A percentile compares a stretch with the other conserved stretches of the same genome.
Conservation (phyloP, 2,113 vertebrate genomes). For the Acrocephalus kingi region DNA sequence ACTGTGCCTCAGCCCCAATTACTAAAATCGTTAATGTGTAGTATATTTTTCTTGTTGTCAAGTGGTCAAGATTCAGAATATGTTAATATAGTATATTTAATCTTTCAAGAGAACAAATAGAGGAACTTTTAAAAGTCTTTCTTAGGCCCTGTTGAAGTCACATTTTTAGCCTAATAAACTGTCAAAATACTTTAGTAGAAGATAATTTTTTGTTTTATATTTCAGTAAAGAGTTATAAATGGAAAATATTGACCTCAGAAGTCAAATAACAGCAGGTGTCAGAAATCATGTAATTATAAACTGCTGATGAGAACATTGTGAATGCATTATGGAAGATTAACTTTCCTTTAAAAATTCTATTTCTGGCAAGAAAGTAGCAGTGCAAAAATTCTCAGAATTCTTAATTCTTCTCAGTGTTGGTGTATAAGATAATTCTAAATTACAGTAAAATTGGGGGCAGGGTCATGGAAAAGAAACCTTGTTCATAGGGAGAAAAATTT, state of each 20-base stretch:
- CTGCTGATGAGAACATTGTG: background rate
- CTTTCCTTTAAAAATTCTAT: background rate
- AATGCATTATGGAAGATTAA: background rate
- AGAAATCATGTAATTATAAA: background rate
- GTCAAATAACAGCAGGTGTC: background rate
- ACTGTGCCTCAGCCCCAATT: background rate
- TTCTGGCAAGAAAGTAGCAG: background rate
- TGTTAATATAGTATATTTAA: background rate
- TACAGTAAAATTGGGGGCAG: rapidly evolving
- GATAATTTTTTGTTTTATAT: background rate
- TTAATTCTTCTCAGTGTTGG: background rate
- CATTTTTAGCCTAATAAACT: background rate
- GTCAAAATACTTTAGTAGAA: background rate
- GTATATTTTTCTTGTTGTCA: background rate
- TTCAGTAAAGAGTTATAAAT: background rate
- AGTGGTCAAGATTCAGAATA: background rate
- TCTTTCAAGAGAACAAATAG: background rate
- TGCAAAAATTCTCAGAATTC: background rate
- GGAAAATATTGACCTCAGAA: background rate
- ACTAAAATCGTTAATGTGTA: background rate
- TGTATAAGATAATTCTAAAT: background rate
- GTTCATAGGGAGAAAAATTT: background rate
- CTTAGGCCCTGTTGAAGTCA: background rate
- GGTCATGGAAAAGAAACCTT: background rate
- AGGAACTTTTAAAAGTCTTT: background rate